Evolutionary conservation across 1,140 invertebrate species (phyloP), one percentile per base, ranked within the genome.

Genomic region (Galendromus occidentalis): DNA sequence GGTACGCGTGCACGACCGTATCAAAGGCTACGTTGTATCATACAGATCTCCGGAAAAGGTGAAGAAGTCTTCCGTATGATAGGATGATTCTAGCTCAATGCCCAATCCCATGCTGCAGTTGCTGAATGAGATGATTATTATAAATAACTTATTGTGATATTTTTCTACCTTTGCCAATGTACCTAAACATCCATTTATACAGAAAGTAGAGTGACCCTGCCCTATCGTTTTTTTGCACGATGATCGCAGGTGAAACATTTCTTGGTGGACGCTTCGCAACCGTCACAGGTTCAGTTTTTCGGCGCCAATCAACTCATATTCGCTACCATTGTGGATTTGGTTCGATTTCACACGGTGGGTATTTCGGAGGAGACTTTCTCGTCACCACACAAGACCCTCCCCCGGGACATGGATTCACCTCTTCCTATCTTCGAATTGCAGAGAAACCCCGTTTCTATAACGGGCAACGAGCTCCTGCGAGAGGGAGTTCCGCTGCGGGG

Each of bases 231-330:
- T 47, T n/a, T n/a, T n/a, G n/a, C n/a, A n/a, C n/a, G n/a, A n/a
- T n/a, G n/a, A 25, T 47, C 28, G 14, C 51, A 59, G 51, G 51
- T 59, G 22, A 59, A 59, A 22, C 51, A 59, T 59, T 59, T 59
- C 33, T 33, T 59, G 14, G 51, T 59, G 25, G 51, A 59, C 51
- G 51, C 51, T 25, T 59, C 51, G 4, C 51, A 59, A 9, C 51
- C 51, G 14, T 25, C 14, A 22, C 51, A 59, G 1, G 51, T 59
- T 29, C 51, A 59, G 20, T 59, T 59, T 25, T 59, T 59, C 9
- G 51, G 51, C 2, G 51, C 51, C 1, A 59, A 59, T 22, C 51
- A 59, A 22, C 25, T 59, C 14, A 59, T 59, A 25, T 59, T 59
- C 33, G 33, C 25, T 17, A 59, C 17, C 2, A 59, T 59, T 9